phyloP scores from a whole-genome alignment of 2,113 vertebrate species.

The Excalfactoria chinensis region DNA sequence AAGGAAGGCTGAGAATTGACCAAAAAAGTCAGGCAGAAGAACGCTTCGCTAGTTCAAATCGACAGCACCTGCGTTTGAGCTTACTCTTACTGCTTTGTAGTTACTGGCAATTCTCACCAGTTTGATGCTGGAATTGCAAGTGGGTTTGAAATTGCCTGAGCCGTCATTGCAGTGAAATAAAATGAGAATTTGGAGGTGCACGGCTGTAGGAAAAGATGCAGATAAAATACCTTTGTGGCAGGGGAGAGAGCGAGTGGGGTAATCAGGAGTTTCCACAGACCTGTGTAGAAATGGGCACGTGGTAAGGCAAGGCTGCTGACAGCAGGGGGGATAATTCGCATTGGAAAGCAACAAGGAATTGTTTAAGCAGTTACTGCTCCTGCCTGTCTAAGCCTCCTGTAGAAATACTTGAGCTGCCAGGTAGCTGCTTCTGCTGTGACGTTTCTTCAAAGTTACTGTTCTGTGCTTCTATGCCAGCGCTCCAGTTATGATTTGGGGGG shows the following conservation, averaged over 20 bases:
- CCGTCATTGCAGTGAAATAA: background rate
- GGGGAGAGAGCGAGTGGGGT: slow-evolving; percentile 14
- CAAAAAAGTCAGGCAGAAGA: background rate
- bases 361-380: slow-evolving; percentile 6
- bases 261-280: slow-evolving; percentile 4
- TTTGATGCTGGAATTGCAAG: background rate
- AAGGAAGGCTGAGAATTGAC: background rate
- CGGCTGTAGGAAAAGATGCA: background rate
- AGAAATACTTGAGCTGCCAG: slow-evolving; percentile 26
- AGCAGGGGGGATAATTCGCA: slow-evolving; percentile 27
- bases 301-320: background rate
- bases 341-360: background rate
- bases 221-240: slow-evolving; percentile 5
- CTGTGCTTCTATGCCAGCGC: background rate
- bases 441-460: slow-evolving; percentile 20
- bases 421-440: slow-evolving; percentile 11
- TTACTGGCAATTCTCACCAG: slow-evolving; percentile 19
- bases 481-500: background rate
- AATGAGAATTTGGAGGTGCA: slow-evolving; percentile 8
- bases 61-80: background rate
- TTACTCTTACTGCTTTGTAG: background rate
- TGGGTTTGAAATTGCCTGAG: slow-evolving; percentile 10
- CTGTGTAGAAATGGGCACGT: background rate
- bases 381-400: background rate
- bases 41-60: background rate